Conservation (phyloP, 2,797 vertebrate species). For the Tapera naevia region DNA sequence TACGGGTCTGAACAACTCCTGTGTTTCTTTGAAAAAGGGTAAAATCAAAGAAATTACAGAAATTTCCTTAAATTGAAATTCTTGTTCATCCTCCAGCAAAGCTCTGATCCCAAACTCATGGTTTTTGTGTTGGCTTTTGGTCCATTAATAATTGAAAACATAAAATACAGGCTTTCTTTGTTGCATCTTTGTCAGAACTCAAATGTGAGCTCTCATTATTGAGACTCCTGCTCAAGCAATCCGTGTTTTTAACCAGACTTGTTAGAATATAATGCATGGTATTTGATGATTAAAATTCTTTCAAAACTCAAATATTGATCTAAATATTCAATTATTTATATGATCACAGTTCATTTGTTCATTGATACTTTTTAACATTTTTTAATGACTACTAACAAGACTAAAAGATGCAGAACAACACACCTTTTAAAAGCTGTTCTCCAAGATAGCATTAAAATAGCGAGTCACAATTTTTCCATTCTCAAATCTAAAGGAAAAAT, state of each 20-base stretch:
- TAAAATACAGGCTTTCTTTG: neutral
- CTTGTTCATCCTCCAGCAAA: neutral
- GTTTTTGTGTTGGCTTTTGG: neutral
- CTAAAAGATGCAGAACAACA: neutral
- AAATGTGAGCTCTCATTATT: neutral
- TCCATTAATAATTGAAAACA: neutral
- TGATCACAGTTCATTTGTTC: neutral
- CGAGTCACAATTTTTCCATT: neutral
- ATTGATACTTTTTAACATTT: neutral
- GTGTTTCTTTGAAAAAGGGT: neutral
- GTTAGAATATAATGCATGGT: neutral
- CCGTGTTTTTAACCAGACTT: neutral
- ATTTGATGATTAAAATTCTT: neutral
- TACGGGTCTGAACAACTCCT: neutral
- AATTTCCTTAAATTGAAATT: neutral
- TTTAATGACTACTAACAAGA: neutral
- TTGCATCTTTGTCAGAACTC: neutral
- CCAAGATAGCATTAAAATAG: neutral
- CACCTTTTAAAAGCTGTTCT: neutral
- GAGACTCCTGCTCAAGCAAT: neutral
- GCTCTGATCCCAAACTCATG: neutral
- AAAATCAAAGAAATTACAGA: neutral
- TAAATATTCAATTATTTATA: neutral
- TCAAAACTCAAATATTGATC: neutral
- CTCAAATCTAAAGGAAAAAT: neutral